Evolutionary conservation across 2,888 invertebrate genomes (phyloP).

Genomic region (Diplolepis rosae): DNA sequence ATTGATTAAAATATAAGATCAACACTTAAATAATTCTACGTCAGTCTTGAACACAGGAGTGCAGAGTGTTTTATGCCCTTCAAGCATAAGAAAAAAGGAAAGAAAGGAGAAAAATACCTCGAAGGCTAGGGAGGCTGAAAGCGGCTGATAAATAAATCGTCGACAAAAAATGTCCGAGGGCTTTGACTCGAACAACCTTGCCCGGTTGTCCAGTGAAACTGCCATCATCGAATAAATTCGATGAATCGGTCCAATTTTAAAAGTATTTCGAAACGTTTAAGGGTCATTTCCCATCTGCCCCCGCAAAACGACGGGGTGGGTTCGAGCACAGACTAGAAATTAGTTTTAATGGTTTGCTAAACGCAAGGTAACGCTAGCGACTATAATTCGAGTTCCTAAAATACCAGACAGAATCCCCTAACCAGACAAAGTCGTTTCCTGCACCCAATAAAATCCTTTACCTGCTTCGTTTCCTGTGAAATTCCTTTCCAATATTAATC

Average conservation of each 20-base stretch:
- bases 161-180: slow-evolving; percentile 33
- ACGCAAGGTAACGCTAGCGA: slow-evolving; percentile 25
- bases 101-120: slow-evolving; percentile 6
- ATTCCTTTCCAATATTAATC: slow-evolving; percentile 18
- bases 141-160: slow-evolving; percentile 45
- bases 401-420: slow-evolving; percentile 49
- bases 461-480: neutral
- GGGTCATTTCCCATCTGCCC: slow-evolving; percentile 42
- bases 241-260: slow-evolving; percentile 57
- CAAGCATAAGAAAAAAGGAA: neutral
- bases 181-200: slow-evolving; percentile 31
- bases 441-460: slow-evolving; percentile 43
- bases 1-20: no score
- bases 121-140: slow-evolving; percentile 40
- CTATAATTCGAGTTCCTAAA: slow-evolving; percentile 47
- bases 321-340: slow-evolving; percentile 19
- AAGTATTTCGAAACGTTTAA: slow-evolving; percentile 50
- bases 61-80: neutral
- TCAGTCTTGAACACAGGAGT: neutral
- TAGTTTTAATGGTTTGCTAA: slow-evolving; percentile 25
- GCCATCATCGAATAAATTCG: slow-evolving; percentile 50
- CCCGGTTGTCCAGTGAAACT: slow-evolving; percentile 19
- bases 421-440: slow-evolving; percentile 38
- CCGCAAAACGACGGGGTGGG: slow-evolving; percentile 39
- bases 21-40: no score